phyloP scores from a whole-genome alignment of 2,888 invertebrate species.

The Sesamia inferens region DNA sequence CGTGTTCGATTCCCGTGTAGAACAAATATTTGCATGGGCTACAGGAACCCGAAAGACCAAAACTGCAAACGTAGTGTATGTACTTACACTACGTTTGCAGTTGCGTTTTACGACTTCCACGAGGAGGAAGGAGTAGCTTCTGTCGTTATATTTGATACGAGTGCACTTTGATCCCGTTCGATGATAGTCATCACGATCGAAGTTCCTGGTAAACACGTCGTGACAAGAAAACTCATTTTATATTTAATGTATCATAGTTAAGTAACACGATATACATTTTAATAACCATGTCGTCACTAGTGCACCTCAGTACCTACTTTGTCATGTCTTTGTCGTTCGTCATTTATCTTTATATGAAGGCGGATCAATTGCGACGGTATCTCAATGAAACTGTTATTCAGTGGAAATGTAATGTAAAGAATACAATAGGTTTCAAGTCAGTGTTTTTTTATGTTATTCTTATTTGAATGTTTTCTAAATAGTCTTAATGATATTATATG shows the following conservation, averaged over 20 bases:
- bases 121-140: neutral
- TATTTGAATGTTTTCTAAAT: constrained; percentile 26
- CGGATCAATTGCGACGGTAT: constrained; percentile 10
- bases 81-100: no score
- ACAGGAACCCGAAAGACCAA: neutral
- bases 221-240: constrained; percentile 7
- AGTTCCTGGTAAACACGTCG: constrained; percentile 7
- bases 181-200: constrained; percentile 12
- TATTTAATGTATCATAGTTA: constrained; percentile 9
- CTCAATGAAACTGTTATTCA: constrained; percentile 30
- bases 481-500: constrained; percentile 9
- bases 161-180: constrained; percentile 9
- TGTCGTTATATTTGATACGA: neutral
- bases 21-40: no score
- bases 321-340: constrained; percentile 22
- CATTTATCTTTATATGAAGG: constrained; percentile 33
- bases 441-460: constrained; percentile 16
- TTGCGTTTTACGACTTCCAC: neutral
- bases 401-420: neutral
- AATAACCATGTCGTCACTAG: constrained; percentile 16
- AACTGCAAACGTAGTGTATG: neutral
- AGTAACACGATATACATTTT: constrained; percentile 12
- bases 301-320: constrained; percentile 24
- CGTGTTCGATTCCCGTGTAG: no score
- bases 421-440: constrained; percentile 11